Conservation (phyloP, 2,797 vertebrate species). For the Cheirogaleus major region DNA sequence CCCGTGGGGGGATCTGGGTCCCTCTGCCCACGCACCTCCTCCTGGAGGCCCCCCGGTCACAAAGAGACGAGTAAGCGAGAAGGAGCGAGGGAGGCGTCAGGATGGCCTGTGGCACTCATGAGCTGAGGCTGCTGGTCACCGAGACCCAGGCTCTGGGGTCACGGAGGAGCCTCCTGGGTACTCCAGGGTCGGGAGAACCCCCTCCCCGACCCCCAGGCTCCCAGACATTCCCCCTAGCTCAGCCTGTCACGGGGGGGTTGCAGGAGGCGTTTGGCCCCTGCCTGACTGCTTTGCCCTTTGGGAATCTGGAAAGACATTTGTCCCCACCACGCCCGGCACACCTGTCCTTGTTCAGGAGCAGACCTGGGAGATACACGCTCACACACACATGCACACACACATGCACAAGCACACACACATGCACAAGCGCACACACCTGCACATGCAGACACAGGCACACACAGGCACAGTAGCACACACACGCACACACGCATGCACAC, state of each 20-base stretch:
- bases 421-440: neutral
- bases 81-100: neutral
- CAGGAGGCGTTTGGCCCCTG: neutral
- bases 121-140: neutral
- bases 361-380: neutral
- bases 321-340: neutral
- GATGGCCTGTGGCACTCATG: neutral
- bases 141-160: neutral
- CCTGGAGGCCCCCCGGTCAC: neutral
- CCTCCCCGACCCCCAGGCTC: neutral
- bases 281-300: neutral
- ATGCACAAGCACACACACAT: no score
- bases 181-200: neutral
- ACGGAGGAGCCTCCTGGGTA: no score
- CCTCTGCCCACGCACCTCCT: neutral
- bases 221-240: neutral
- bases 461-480: neutral
- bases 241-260: accelerated
- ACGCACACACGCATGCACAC: accelerated
- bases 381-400: neutral
- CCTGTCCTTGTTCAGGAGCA: neutral
- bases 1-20: neutral
- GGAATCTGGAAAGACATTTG: neutral
- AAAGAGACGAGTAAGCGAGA: slow-evolving; percentile 36
- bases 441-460: neutral